phyloP scores from a whole-genome alignment of 2,797 vertebrate genomes.

The Spea hammondii region DNA sequence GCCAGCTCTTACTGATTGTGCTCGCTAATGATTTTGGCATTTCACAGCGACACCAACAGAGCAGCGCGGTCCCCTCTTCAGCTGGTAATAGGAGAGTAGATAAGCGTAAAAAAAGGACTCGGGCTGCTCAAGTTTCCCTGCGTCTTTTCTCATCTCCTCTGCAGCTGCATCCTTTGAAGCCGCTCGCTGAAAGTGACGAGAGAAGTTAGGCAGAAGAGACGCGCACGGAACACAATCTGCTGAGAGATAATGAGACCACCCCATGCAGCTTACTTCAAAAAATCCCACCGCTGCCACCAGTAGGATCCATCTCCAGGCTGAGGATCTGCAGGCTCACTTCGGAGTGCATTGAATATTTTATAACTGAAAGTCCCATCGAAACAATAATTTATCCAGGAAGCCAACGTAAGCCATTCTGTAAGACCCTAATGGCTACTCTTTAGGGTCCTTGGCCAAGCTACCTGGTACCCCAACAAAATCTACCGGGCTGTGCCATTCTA shows the following conservation, averaged over 20 bases:
- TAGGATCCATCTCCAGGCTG: slow-evolving; percentile 7
- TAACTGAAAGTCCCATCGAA: neutral
- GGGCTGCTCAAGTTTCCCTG: neutral
- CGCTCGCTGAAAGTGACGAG: slow-evolving; percentile 29
- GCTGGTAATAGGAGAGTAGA: neutral
- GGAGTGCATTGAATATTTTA: neutral
- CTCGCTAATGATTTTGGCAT: neutral
- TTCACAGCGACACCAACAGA: neutral
- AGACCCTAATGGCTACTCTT: neutral
- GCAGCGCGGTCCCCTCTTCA: neutral
- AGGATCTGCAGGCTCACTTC: slow-evolving; percentile 1
- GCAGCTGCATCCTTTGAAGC: slow-evolving; percentile 29
- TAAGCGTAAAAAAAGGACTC: neutral
- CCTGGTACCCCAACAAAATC: neutral
- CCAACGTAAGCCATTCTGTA: too few species aligned
- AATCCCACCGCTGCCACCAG: neutral
- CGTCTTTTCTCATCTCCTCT: slow-evolving; percentile 40
- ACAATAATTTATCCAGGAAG: too few species aligned
- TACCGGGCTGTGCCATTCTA: too few species aligned
- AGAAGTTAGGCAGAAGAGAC: slow-evolving; percentile 52
- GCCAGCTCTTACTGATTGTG: too few species aligned
- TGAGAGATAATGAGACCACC: slow-evolving; percentile 51
- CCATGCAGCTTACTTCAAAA: neutral
- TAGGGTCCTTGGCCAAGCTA: neutral
- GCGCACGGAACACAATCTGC: slow-evolving; percentile 45